Percentiles rank a stretch among this genome's conserved stretches.
Conservation (phyloP, 2,888 invertebrate species). For the Drosophila kanekoi region DNA sequence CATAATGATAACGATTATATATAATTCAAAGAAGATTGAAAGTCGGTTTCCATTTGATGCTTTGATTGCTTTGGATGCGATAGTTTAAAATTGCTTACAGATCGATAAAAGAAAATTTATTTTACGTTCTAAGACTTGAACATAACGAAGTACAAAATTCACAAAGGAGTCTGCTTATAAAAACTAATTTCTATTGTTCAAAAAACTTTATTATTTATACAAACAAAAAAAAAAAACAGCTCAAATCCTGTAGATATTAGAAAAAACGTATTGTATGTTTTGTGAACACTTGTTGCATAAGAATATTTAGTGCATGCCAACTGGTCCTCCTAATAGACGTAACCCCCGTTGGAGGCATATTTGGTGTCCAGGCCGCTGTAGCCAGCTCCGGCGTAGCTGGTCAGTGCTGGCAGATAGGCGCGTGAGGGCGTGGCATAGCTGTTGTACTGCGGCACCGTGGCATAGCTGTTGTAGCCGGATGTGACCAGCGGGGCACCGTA, state of each 20-base stretch:
- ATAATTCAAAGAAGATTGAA: no score
- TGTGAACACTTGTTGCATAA: neutral
- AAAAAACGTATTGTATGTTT: conserved; percentile 11
- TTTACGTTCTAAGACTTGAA: no score
- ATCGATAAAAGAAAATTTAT: no score
- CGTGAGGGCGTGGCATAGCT: conserved; percentile 60
- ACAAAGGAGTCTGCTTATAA: no score
- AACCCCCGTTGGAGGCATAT: conserved; percentile 78
- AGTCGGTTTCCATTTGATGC: no score
- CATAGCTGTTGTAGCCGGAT: conserved; percentile 55
- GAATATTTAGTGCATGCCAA: neutral
- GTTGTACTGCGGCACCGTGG: conserved; percentile 57
- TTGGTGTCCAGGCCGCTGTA: conserved; percentile 71
- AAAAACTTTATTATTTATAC: conserved; percentile 14
- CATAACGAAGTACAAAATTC: neutral
- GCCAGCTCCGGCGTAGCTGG: conserved; percentile 42
- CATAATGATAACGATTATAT: no score
- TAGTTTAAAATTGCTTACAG: no score
- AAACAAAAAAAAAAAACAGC: neutral
- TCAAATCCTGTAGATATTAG: neutral
- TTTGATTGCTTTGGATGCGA: no score
- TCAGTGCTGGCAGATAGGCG: conserved; percentile 54
- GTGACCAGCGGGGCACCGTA: conserved; percentile 24
- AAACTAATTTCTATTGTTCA: neutral
- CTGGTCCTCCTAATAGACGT: conserved; percentile 67